Base-by-base conservation (phyloP, 2,797 vertebrate genomes). In the Alectoris magna region DNA sequence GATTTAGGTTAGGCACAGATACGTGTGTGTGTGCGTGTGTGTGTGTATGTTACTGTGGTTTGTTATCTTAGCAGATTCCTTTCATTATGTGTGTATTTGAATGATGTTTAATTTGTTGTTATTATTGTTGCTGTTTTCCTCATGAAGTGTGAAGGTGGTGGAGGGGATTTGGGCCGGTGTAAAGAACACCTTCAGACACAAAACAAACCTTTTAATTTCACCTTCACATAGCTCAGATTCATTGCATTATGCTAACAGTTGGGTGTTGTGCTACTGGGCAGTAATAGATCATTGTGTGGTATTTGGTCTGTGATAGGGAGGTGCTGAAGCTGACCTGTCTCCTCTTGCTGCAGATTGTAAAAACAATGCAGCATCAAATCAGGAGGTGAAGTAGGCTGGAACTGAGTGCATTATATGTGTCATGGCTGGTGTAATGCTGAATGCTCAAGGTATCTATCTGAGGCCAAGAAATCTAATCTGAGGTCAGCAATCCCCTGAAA, bases 161-260 rank as follows among this genome's bases (percentile, higher is more conserved):
- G 38, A 23, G 71, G 8, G 67, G 21, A 8, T 70, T 70, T 19
- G 43, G 29, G 27, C 7, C 66, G 23, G 8, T 83, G n/a, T 60
- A 34, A 60, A 68, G 4, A 67, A 11, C 6, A 38, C 15, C 29
- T 53, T 60, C 46, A 44, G 84, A 38, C 19, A 27, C 41, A 14
- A 56, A 63, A 6, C 48, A 44, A 51, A 41, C n/a, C 0, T 38
- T 66, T 46, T 43, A 5, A 7, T 56, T 36, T 43, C 22, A 49
- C 4, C 15, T 55, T 34, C 14, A 5, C 34, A 31, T 12, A 12
- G 23, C 41, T 31, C 3, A 49, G 14, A 18, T 1, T 0, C 15
- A 3, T 16, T 74, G 26, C 10, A 27, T 31, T 48, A 34, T 51
- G 36, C 29, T 53, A 46, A 48, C 36, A 66, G 8, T 23, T n/a